Percentiles rank a stretch among this genome's conserved stretches.
Evolutionary conservation across 2,888 invertebrate species (phyloP).

Genomic region (Platycnemis pennipes): DNA sequence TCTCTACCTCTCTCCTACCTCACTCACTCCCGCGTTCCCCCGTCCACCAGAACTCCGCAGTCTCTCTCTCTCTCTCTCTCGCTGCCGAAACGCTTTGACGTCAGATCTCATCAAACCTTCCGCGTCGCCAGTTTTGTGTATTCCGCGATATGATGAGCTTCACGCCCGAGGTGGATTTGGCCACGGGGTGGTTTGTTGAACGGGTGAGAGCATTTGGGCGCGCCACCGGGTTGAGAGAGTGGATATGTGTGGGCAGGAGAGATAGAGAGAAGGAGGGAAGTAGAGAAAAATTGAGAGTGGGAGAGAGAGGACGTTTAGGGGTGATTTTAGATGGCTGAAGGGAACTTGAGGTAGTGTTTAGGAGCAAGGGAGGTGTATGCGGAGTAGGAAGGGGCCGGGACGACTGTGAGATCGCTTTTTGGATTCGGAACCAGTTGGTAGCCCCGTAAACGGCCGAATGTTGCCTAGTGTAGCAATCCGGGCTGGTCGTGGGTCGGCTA

Average conservation of each 20-base stretch:
- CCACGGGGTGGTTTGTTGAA: background rate
- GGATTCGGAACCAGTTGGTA: background rate
- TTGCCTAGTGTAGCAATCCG: background rate
- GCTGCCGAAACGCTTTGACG: conserved; percentile 12
- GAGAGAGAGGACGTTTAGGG: background rate
- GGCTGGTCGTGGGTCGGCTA: background rate
- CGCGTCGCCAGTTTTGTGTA: conserved; percentile 17
- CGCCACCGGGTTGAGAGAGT: background rate
- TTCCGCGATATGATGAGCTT: conserved; percentile 17
- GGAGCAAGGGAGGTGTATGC: background rate
- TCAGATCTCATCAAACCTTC: conserved; percentile 44
- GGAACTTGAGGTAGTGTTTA: background rate
- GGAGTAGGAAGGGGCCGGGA: background rate
- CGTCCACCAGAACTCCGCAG: too few species aligned
- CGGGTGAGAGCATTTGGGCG: background rate
- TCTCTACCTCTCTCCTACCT: too few species aligned
- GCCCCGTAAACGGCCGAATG: background rate
- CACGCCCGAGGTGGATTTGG: background rate
- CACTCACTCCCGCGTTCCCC: too few species aligned
- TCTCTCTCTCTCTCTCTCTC: too few species aligned
- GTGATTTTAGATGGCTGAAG: background rate
- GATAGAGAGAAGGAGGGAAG: background rate
- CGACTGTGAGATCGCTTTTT: too few species aligned
- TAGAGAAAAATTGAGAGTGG: too few species aligned
- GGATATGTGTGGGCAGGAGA: background rate